Evolutionary conservation across 2,888 invertebrate genomes (phyloP).

Genomic region (Sturmia bella): DNA sequence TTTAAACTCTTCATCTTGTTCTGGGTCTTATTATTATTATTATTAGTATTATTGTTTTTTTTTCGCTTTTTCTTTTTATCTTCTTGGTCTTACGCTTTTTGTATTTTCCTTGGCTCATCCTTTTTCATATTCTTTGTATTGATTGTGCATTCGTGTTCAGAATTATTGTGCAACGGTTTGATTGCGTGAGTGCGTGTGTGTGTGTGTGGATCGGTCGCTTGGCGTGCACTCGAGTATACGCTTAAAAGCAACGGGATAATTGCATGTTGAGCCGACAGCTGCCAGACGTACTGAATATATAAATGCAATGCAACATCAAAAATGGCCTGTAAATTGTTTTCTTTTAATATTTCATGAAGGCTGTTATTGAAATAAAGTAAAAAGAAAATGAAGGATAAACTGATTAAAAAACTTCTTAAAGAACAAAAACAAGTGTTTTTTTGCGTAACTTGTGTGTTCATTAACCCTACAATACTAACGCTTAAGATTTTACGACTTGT

Average conservation of each 20-base stretch:
- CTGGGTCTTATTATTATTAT: conserved; percentile 16
- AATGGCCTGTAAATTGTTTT: conserved; percentile 17
- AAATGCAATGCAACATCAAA: conserved; percentile 1
- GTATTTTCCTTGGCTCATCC: conserved; percentile 1
- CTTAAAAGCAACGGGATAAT: conserved; percentile 17
- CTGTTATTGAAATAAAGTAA: background rate
- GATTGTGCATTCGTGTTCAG: conserved; percentile 11
- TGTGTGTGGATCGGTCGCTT: background rate
- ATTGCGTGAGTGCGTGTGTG: background rate
- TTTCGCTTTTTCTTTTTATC: conserved; percentile 8
- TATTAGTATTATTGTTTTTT: conserved; percentile 21
- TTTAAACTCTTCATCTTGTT: conserved; percentile 53
- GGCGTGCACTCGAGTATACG: background rate
- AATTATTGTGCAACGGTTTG: background rate
- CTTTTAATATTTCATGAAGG: conserved; percentile 23
- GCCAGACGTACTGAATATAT: conserved; percentile 37
- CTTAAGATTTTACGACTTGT: no score
- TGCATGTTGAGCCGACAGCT: conserved; percentile 39
- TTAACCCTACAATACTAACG: no score
- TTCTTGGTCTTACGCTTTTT: conserved; percentile 15
- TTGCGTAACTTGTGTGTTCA: background rate
- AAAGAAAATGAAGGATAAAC: background rate
- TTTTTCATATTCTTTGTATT: conserved; percentile 33
- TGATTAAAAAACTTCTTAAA: background rate
- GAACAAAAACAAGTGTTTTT: background rate